Conservation (phyloP, 2,797 vertebrate species). For the Neopelma chrysocephalum region DNA sequence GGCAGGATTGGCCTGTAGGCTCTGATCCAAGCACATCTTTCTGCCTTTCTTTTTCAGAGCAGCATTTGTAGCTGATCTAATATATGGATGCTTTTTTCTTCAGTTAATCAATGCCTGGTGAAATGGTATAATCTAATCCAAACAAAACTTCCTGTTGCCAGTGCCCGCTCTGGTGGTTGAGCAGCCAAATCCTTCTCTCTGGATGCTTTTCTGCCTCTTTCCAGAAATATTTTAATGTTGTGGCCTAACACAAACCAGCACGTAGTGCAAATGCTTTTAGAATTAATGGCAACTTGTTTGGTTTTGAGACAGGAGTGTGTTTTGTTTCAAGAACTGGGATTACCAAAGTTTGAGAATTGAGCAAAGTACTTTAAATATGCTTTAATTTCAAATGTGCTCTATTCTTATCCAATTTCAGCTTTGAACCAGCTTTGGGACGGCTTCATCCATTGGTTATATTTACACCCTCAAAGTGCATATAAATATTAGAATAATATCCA, state of each 20-base stretch:
- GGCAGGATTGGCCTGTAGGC: background rate
- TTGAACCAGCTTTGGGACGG: background rate
- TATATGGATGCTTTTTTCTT: background rate
- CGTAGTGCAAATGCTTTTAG: background rate
- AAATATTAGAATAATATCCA: constrained; percentile 42
- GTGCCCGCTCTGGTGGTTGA: background rate
- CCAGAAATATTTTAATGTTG: background rate
- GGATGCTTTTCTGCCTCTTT: background rate
- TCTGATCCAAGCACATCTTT: background rate
- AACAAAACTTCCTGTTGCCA: constrained; percentile 1
- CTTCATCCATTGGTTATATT: constrained; percentile 20
- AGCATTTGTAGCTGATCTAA: background rate
- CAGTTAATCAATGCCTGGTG: background rate
- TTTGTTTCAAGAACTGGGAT: constrained; percentile 10
- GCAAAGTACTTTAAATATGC: background rate
- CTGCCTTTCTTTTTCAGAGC: background rate
- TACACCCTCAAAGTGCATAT: constrained; percentile 6
- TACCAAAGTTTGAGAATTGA: background rate
- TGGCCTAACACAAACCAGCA: background rate
- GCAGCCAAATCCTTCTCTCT: background rate
- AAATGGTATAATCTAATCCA: background rate
- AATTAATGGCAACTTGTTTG: background rate
- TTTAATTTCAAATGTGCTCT: background rate
- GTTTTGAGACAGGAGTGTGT: background rate
- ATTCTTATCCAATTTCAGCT: background rate